Conservation (phyloP, 2,888 invertebrate species). For the Dicycla oo region DNA sequence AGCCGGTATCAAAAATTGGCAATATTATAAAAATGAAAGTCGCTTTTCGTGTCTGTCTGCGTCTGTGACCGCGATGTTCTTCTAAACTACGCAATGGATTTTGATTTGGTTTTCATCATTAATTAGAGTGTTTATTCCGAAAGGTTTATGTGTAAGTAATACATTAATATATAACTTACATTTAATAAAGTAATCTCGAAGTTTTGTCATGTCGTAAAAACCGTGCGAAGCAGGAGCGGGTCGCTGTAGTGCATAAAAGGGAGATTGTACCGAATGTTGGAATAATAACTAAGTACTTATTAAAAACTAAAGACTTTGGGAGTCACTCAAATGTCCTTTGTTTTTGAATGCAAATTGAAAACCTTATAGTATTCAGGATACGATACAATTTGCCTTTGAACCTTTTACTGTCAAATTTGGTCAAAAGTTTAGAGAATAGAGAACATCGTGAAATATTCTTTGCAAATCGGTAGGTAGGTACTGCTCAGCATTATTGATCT, state of each 20-base stretch:
- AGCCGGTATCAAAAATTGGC: too few relatives aligned
- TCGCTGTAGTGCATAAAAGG: neutral
- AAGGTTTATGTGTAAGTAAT: neutral
- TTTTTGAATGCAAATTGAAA: neutral
- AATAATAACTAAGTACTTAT: too few relatives aligned
- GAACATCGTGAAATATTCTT: neutral
- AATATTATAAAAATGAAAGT: neutral
- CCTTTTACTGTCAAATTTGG: neutral
- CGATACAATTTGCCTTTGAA: neutral
- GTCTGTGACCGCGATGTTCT: neutral
- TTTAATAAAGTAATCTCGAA: too few relatives aligned
- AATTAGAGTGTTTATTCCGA: too few relatives aligned
- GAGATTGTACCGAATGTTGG: neutral
- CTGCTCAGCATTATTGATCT: neutral
- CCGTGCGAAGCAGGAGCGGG: too few relatives aligned
- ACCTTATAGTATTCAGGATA: neutral
- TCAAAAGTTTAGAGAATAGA: neutral
- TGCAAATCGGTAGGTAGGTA: fast-evolving
- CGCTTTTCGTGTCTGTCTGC: neutral
- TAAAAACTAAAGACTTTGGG: too few relatives aligned
- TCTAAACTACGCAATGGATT: neutral
- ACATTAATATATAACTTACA: too few relatives aligned
- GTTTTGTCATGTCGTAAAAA: too few relatives aligned
- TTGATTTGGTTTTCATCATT: neutral
- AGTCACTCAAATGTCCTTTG: neutral